Evolutionary conservation across 2,113 vertebrate genomes (phyloP), one percentile per base, ranked within the genome.

Genomic region (Malurus elegans): DNA sequence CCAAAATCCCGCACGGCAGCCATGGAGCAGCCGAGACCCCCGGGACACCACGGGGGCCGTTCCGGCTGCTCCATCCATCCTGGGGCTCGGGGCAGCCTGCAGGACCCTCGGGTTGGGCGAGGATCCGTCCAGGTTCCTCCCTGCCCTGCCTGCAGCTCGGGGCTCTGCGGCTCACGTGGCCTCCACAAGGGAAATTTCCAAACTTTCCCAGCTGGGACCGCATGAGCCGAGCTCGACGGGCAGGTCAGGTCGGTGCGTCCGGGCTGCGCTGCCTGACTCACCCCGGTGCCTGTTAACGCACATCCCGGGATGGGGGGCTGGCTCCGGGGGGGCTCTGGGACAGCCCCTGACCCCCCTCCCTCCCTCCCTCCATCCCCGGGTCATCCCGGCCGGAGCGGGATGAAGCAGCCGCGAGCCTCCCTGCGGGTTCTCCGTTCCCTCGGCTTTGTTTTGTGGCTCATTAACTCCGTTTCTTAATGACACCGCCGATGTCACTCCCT

Each of bases 31-130:
- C 32, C 5, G 1, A 29, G 62, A 8, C 29, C 45, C 26, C 10
- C 2, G 1, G 2, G 28, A 6, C 2, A 0, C 4, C 0, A 4
- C 38, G 6, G 79, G 48, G 12, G 12, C 5, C 34, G 0, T 10
- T 9, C 14, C 9, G 5, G 3, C 28, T 4, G 65, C 82, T 66
- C 8, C 56, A 6, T 16, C 7, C 56, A 6, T 16, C 6, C 40
- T 0, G 32, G 21, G 28, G 31, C 5, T 0, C 0, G 10, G 51
- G 25, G 36, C 31, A 11, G 6, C 6, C 62, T 2, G 2, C 1
- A 1, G 76, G 58, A 62, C 7, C 14, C 47, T 42, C 1, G 0
- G 9, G 7, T 0, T 0, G 26, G 65, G 38, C 53, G 6, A 12
- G 16, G 64, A 28, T 2, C 44, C 81, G 0, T 19, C 58, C 18